Percentiles rank a stretch among this genome's conserved stretches.
These are phyloP conservation scores for Elgaria multicarinata DNA, from an alignment of 2,113 vertebrate genomes.

Conservation along the genomic window DNA sequence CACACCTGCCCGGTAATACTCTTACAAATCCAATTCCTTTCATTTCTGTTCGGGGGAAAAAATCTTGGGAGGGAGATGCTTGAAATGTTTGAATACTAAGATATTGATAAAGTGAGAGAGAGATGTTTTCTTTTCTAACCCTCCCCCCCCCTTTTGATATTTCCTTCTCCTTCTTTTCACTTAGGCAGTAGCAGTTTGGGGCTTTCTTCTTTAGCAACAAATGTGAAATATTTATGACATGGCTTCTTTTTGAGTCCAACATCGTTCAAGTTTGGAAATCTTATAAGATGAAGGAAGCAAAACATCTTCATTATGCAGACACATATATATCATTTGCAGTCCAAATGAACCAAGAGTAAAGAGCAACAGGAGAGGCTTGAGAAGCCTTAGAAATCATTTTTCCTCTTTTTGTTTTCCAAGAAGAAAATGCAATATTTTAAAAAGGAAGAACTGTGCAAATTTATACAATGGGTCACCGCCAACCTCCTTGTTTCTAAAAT, in stretches of 20 bases:
- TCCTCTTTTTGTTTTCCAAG: constrained; percentile 43
- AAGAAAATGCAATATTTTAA: constrained; percentile 62
- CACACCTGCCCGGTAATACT: constrained; percentile 14
- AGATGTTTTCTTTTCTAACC: background rate
- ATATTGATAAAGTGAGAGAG: background rate
- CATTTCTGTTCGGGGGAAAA: background rate
- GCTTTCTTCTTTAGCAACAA: constrained; percentile 31
- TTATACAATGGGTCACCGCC: constrained; percentile 56
- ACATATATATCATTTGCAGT: constrained; percentile 57
- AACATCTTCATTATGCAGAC: constrained; percentile 36
- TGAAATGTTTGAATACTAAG: constrained; percentile 28
- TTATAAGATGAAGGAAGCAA: constrained; percentile 51
- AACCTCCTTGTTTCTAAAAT: constrained; percentile 63
- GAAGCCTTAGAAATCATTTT: constrained; percentile 54
- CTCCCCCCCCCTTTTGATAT: no score
- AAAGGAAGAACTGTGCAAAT: constrained; percentile 55
- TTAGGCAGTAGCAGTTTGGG: constrained; percentile 14
- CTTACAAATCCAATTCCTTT: accelerated
- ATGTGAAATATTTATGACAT: constrained; percentile 55
- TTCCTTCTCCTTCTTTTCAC: constrained; percentile 8
- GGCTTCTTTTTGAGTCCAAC: constrained; percentile 47
- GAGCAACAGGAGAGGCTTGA: constrained; percentile 25
- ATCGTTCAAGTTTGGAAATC: constrained; percentile 43
- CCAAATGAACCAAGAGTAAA: constrained; percentile 60
- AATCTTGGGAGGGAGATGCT: background rate